phyloP scores from a whole-genome alignment of 2,888 invertebrate species.

The Sarcophaga caerulescens region DNA sequence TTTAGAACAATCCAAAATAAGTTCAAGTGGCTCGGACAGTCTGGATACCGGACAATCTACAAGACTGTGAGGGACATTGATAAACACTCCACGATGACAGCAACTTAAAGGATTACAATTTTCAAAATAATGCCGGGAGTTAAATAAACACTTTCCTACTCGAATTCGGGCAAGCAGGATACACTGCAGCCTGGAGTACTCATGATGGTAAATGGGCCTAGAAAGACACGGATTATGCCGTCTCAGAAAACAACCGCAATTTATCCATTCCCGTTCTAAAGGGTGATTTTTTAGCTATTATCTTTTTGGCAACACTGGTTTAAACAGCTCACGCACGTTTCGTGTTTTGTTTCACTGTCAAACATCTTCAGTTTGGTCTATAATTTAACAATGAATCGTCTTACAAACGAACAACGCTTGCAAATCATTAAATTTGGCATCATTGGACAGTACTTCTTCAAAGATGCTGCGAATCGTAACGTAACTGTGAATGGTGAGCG shows the following conservation, averaged over 20 bases:
- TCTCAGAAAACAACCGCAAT: slow-evolving; percentile 1
- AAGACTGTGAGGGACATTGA: slow-evolving; percentile 4
- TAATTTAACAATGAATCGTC: too few relatives aligned
- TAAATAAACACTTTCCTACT: slow-evolving; percentile 10
- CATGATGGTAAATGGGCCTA: neutral
- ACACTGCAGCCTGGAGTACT: slow-evolving; percentile 7
- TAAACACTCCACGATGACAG: neutral
- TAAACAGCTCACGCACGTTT: too few relatives aligned
- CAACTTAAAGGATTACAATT: neutral
- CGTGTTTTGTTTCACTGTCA: too few relatives aligned
- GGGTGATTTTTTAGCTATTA: too few relatives aligned
- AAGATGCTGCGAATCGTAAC: too few relatives aligned
- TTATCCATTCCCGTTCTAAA: neutral
- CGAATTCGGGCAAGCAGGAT: slow-evolving; percentile 18
- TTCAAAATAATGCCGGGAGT: slow-evolving; percentile 5
- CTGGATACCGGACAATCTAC: slow-evolving; percentile 7
- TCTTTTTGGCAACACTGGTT: too few relatives aligned
- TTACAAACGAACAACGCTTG: too few relatives aligned
- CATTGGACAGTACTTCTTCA: too few relatives aligned
- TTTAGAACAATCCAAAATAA: slow-evolving; percentile 10
- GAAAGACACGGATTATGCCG: neutral
- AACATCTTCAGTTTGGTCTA: too few relatives aligned
- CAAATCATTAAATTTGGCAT: too few relatives aligned
- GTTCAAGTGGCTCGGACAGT: neutral
- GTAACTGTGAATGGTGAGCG: too few relatives aligned